phyloP scores from a whole-genome alignment of 1,140 invertebrate genomes.

The Saxidomus purpurata region DNA sequence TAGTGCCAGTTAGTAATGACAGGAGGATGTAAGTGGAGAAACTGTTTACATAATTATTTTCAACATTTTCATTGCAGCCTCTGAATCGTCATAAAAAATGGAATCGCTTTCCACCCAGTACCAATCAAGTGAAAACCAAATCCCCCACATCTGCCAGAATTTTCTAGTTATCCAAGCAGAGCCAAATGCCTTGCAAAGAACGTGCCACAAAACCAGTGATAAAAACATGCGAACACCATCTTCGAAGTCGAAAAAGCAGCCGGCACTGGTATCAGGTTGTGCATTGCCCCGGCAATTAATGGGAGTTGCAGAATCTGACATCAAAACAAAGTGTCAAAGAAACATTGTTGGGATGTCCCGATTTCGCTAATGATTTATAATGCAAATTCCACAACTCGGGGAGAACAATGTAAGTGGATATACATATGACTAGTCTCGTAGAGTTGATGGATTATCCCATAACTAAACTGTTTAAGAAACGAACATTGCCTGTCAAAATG shows the following conservation, averaged over 20 bases:
- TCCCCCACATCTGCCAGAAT: conserved; percentile 35
- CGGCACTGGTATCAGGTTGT: conserved; percentile 43
- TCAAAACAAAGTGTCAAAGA: conserved; percentile 63
- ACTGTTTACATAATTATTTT: conserved; percentile 28
- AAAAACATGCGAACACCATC: conserved; percentile 56
- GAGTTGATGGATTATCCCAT: neutral
- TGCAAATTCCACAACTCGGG: conserved; percentile 34
- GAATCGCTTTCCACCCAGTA: conserved; percentile 9
- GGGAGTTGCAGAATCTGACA: conserved; percentile 40
- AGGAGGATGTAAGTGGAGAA: neutral
- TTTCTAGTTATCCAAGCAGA: conserved; percentile 31
- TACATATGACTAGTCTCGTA: conserved; percentile 8
- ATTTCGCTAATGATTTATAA: conserved; percentile 59
- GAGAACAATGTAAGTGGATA: conserved; percentile 50
- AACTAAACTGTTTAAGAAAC: conserved; percentile 29
- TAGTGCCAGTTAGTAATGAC: no score
- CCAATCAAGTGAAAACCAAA: conserved; percentile 24
- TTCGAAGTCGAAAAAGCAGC: conserved; percentile 60
- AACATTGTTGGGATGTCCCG: conserved; percentile 32
- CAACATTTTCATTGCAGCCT: neutral
- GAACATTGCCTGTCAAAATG: conserved; percentile 27
- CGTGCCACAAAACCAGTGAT: conserved; percentile 43
- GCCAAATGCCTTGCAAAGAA: conserved; percentile 9
- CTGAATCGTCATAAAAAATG: neutral
- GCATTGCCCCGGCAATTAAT: conserved; percentile 8